These are phyloP conservation scores for Lates japonicus DNA, from an alignment of 2,797 vertebrate species.

Conservation along the genomic window DNA sequence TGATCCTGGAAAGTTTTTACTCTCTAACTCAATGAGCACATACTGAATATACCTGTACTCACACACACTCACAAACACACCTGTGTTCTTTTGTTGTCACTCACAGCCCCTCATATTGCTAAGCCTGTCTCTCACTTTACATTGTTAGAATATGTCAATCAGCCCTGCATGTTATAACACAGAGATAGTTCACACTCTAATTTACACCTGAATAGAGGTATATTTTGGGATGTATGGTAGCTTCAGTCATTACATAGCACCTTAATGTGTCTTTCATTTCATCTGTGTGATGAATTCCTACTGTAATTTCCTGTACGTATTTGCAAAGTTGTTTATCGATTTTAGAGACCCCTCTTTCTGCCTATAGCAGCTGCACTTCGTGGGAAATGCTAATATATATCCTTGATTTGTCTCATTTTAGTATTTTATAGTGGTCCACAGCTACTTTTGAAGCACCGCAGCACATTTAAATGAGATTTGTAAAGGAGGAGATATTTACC, in stretches of 20 bases:
- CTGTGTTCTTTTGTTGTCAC: slow-evolving; percentile 14
- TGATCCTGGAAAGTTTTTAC: neutral
- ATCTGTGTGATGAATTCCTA: slow-evolving; percentile 21
- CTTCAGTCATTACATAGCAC: neutral
- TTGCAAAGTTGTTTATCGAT: slow-evolving; percentile 17
- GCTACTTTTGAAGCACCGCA: slow-evolving; percentile 12
- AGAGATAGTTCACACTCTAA: slow-evolving; percentile 64
- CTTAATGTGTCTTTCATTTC: slow-evolving; percentile 25
- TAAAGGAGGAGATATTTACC: slow-evolving; percentile 38
- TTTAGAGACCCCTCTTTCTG: slow-evolving; percentile 9
- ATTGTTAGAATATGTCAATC: slow-evolving; percentile 38
- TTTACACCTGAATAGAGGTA: slow-evolving; percentile 63
- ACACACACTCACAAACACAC: neutral
- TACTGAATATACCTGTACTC: neutral
- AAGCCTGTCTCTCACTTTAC: slow-evolving; percentile 29
- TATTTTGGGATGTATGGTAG: slow-evolving; percentile 31
- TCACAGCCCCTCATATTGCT: slow-evolving; percentile 6
- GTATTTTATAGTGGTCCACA: slow-evolving; percentile 42
- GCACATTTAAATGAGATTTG: slow-evolving; percentile 38
- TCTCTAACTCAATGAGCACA: neutral
- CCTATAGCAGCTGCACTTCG: slow-evolving; percentile 24
- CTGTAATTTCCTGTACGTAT: slow-evolving; percentile 38
- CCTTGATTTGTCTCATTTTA: slow-evolving; percentile 46
- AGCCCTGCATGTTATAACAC: slow-evolving; percentile 22
- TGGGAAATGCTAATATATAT: slow-evolving; percentile 38